Conservation (phyloP, 2,113 vertebrate species). For the Prochilodus magdalenae region DNA sequence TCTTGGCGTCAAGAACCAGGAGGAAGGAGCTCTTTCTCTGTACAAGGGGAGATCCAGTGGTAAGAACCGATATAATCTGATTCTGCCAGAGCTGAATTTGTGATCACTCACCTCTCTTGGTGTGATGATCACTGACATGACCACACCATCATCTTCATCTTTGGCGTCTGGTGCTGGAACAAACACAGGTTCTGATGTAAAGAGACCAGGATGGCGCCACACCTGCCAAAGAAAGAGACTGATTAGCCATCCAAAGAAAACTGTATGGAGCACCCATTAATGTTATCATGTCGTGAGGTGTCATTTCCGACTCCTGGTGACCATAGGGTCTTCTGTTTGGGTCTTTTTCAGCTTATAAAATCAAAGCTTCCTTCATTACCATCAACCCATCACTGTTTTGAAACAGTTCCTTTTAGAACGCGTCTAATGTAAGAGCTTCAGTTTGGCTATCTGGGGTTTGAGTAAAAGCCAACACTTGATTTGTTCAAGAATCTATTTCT, state of each 20-base stretch:
- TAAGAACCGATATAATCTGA: no score
- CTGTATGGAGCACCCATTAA: no score
- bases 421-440: no score
- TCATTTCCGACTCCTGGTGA: no score
- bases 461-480: no score
- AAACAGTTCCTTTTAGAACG: no score
- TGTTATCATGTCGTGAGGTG: not conserved
- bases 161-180: slow-evolving; percentile 82
- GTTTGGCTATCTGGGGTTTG: no score
- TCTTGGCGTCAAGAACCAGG: slow-evolving; percentile 89
- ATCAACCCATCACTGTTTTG: no score
- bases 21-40: slow-evolving; percentile 88
- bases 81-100: not conserved
- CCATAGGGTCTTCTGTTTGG: no score
- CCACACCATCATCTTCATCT: slow-evolving; percentile 88
- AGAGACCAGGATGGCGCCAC: slow-evolving; percentile 88
- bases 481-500: no score
- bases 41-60: slow-evolving; percentile 51
- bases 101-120: slow-evolving; percentile 77
- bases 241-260: not conserved
- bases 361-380: no score
- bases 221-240: slow-evolving; percentile 70
- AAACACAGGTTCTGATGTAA: slow-evolving; percentile 93
- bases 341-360: no score
- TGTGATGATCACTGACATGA: slow-evolving; percentile 90